Evolutionary conservation across 2,888 invertebrate species (phyloP), one percentile per base, ranked within the genome.

Genomic region (Heteropelma amictum): DNA sequence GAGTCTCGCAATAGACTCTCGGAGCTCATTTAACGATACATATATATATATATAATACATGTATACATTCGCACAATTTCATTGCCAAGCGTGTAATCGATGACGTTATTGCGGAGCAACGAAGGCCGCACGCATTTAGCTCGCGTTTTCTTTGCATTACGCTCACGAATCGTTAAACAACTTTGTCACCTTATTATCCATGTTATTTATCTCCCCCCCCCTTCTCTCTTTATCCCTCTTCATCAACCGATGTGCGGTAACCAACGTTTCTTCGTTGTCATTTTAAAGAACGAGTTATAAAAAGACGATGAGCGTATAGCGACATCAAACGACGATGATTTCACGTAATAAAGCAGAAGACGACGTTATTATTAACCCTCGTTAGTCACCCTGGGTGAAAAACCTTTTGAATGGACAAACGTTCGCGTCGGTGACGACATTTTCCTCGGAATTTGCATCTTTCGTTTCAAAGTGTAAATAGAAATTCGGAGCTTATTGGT

Each of bases 31-130:
- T n/a, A 8, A n/a, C 23, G 14, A 10, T 38, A 14, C 17, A 17
- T 42, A 26, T 28, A 35, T 3, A 10, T 40, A 26, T 40, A 17
- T 14, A 21, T 21, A 45, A 38, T 38, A n/a, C n/a, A n/a, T n/a
- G n/a, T n/a, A n/a, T n/a, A n/a, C 60, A 60, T 45, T 49, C 17
- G 28, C 40, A 30, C n/a, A 53, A 30, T 64, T 68, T 73, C 67
- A 73, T 68, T 73, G 72, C 72, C 72, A 73, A 63, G 42, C 56
- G 8, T 35, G 42, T 42, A 58, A 69, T 69, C 69, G 68, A 64
- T 69, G 68, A 73, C 73, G 69, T 42, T 63, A 63, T 42, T 42
- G 30, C 23, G 51, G 42, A 30, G 38, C 28, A 53, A 53, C 61
- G 51, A 73, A 53, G 61, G 72, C 67, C 60, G 54, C 47, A 21